Evolutionary conservation across 2,113 vertebrate species (phyloP).

Genomic region (Sceloporus undulatus): DNA sequence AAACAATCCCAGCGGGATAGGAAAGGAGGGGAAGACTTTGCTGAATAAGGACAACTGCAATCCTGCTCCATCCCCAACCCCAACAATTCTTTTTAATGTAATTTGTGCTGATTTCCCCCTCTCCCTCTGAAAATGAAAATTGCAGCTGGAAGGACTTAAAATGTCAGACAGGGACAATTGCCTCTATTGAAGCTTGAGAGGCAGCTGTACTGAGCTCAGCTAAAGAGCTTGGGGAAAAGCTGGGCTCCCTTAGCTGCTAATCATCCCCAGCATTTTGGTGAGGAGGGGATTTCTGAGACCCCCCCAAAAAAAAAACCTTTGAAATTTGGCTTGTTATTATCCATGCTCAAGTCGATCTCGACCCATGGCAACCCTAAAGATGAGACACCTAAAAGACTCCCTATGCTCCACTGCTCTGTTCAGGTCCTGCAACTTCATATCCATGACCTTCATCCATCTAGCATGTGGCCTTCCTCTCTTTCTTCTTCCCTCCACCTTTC

Average conservation of each 20-base stretch:
- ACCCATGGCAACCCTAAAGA: too few relatives aligned
- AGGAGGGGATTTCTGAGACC: too few relatives aligned
- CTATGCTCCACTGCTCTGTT: too few relatives aligned
- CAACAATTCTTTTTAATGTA: slow-evolving; percentile 50
- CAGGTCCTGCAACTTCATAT: too few relatives aligned
- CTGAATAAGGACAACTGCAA: slow-evolving; percentile 11
- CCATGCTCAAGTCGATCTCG: too few relatives aligned
- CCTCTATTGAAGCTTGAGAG: slow-evolving; percentile 67
- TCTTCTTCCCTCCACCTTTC: too few relatives aligned
- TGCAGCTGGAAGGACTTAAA: slow-evolving; percentile 75
- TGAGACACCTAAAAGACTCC: too few relatives aligned
- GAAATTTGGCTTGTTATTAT: too few relatives aligned
- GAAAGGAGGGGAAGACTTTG: background rate
- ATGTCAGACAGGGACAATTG: slow-evolving; percentile 71
- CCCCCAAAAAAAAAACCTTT: too few relatives aligned
- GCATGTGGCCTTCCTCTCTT: too few relatives aligned
- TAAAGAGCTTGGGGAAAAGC: slow-evolving; percentile 61
- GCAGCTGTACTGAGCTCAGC: slow-evolving; percentile 65
- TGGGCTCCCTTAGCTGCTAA: background rate
- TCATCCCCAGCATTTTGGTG: background rate
- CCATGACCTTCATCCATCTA: too few relatives aligned
- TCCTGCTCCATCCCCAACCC: slow-evolving; percentile 17
- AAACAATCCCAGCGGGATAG: slow-evolving; percentile 36
- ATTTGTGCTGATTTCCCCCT: slow-evolving; percentile 55
- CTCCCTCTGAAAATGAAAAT: slow-evolving; percentile 45